Base-by-base conservation (phyloP, 1,140 invertebrate genomes). In the Drosophila lowei region DNA sequence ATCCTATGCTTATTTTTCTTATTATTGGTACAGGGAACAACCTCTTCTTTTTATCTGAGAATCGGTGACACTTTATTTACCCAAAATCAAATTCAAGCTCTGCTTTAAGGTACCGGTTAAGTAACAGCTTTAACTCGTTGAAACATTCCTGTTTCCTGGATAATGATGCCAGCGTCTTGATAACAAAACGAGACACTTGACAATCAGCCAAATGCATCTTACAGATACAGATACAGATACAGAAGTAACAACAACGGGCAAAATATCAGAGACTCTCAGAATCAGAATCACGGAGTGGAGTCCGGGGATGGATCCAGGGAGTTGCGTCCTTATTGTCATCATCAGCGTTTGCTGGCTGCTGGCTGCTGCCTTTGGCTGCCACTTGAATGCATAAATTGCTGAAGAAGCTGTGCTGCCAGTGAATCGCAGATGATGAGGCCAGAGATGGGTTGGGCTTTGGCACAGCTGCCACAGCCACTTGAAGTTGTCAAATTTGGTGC, bases 351-450 rank as follows among this genome's bases (percentile, higher is more conserved):
- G 73, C 34, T 57, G 72, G 34, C 34, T 76, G 73, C 25, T 57
- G 72, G 66, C 66, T 63, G 46, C 62, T 72, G 65, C 65, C 62
- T 60, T 77, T 77, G 57, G 79, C 71, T 79, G 79, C 77, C 80
- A 86, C 80, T 85, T 86, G 81, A 85, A 86, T 85, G 77, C 81
- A 86, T 85, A 85, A 85, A 85, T 85, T 85, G 80, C 72, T 66
- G 72, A 70, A 85, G 77, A 70, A 68, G 66, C 65, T 25, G 23
- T 25, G 23, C 23, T 68, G 65, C 50, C 65, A 68, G 50, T n/a
- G 65, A 68, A 68, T 68, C 62, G 61, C 72, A 84, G 77, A 67
- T 49, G 66, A 58, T 67, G 79, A 66, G 50, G 30, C 28, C 15
- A 50, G 42, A 21, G 21, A 41, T 21, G 47, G 28, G 28, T 28